Conservation (phyloP, 1,140 invertebrate genomes). For the Leptestheria dahalacensis region DNA sequence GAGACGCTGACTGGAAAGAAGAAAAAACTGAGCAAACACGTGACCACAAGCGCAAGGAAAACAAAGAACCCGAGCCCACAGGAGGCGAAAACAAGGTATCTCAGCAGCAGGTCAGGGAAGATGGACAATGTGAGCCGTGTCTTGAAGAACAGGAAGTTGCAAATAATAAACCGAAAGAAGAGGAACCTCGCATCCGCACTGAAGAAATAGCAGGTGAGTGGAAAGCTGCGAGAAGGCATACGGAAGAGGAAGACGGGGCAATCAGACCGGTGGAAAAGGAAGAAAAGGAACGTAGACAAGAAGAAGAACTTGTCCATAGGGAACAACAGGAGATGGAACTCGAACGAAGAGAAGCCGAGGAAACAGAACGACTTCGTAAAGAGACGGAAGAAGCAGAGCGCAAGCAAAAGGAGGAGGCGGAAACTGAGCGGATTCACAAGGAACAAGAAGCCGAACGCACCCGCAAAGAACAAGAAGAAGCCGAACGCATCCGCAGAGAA, state of each 20-base stretch:
- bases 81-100: background rate
- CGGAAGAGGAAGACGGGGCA: background rate
- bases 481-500: slow-evolving; percentile 1
- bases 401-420: background rate
- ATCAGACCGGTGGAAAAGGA: background rate
- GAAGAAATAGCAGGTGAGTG: too few species aligned
- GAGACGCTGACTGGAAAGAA: background rate
- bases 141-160: background rate
- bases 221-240: background rate
- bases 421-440: background rate
- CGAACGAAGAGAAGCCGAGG: background rate
- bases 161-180: background rate
- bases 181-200: background rate
- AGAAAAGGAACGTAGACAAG: background rate
- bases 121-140: background rate
- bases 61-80: background rate
- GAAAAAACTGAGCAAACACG: background rate
- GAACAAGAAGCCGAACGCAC: background rate
- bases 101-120: background rate
- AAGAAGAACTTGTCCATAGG: background rate
- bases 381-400: slow-evolving; percentile 6
- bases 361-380: background rate
- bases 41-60: too few species aligned
- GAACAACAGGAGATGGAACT: slow-evolving; percentile 7
- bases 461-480: slow-evolving; percentile 11